Percentiles rank a stretch among this genome's conserved stretches.
Conservation (phyloP, 1,140 invertebrate species). For the silkworm (Bombyx mori) region ASM3026992v2 NC_085122.1:14040501-14041000, state of each 20-base stretch:
- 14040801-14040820: conserved; percentile 6
- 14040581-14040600: conserved; percentile 62
- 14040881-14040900: too few relatives aligned
- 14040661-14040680: conserved; percentile 4
- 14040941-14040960: too few relatives aligned
- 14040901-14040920: too few relatives aligned
- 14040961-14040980: too few relatives aligned
- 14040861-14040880: too few relatives aligned
- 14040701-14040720: conserved; percentile 29
- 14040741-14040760: conserved; percentile 38
- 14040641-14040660: neutral
- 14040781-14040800: conserved; percentile 22
- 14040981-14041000: too few relatives aligned
- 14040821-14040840: too few relatives aligned
- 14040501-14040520: too few relatives aligned
- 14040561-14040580: conserved; percentile 56
- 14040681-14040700: conserved; percentile 31
- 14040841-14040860: too few relatives aligned
- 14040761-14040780: conserved; percentile 19
- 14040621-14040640: conserved; percentile 3
- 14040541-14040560: conserved; percentile 59
- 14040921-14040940: too few relatives aligned
- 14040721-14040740: conserved; percentile 31
- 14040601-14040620: conserved; percentile 23
- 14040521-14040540: too few relatives aligned